phyloP scores from a whole-genome alignment of 2,113 vertebrate genomes.

The Xenotilapia caudafasciata region DNA sequence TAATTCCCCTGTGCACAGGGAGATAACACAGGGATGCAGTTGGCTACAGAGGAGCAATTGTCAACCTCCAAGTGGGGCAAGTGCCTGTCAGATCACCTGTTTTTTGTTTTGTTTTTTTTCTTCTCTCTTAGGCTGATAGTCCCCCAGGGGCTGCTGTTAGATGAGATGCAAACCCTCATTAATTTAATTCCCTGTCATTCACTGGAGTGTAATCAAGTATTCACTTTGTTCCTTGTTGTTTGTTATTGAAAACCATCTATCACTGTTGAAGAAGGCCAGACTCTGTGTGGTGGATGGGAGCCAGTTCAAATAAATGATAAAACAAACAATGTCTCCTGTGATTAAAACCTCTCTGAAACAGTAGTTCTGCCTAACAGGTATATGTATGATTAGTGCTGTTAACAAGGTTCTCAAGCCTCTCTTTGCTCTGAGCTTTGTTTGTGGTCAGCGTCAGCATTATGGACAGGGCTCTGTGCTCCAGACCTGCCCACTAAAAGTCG shows the following conservation, averaged over 20 bases:
- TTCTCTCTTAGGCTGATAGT: background rate
- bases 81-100: constrained; percentile 10
- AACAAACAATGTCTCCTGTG: background rate
- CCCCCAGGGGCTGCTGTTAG: background rate
- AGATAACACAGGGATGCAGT: constrained; percentile 1
- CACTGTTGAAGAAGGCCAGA: background rate
- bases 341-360: background rate
- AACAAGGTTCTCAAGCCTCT: background rate
- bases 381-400: background rate
- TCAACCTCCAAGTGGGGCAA: constrained; percentile 6
- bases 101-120: background rate
- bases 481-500: background rate
- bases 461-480: background rate
- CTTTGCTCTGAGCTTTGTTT: background rate
- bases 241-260: background rate
- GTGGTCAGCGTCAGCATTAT: background rate
- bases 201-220: constrained; percentile 2
- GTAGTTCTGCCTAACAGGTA: background rate
- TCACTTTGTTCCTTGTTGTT: constrained; percentile 3
- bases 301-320: background rate
- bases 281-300: background rate
- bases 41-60: background rate
- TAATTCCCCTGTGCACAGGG: constrained; percentile 7
- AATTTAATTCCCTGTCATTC: background rate
- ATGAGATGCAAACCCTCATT: background rate